These are phyloP conservation scores for Drosophila hamatofila DNA, from an alignment of 2,888 invertebrate species.

Conservation along the genomic window DNA sequence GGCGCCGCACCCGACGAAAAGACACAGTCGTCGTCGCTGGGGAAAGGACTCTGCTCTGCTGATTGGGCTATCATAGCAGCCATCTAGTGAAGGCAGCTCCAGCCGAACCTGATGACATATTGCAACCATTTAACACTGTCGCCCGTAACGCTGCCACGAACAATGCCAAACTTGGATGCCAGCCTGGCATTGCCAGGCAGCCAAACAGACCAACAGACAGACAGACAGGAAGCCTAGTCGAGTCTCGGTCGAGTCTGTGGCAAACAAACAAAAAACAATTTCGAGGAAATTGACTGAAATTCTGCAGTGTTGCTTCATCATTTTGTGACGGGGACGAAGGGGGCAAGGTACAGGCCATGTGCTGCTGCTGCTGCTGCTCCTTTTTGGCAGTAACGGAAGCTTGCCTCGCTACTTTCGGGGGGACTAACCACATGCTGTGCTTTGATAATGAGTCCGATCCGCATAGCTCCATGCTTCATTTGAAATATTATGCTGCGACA, in stretches of 20 bases:
- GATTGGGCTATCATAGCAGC: constrained; percentile 76
- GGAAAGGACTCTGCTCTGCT: background rate
- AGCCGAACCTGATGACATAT: constrained; percentile 81
- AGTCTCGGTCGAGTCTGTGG: constrained; percentile 53
- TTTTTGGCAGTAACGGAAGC: constrained; percentile 53
- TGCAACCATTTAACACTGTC: constrained; percentile 84
- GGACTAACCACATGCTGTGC: constrained; percentile 81
- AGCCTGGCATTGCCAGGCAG: constrained; percentile 23
- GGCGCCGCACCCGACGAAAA: constrained; percentile 66
- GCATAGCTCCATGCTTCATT: constrained; percentile 63
- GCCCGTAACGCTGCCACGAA: constrained; percentile 62
- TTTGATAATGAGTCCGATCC: constrained; percentile 76
- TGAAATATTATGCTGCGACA: constrained; percentile 77
- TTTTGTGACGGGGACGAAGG: constrained; percentile 26
- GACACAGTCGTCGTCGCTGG: constrained; percentile 28
- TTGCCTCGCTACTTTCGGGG: constrained; percentile 64
- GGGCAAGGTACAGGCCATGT: constrained; percentile 35
- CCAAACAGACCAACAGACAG: constrained; percentile 24
- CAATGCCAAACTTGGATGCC: constrained; percentile 56
- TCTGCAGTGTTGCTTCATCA: constrained; percentile 81
- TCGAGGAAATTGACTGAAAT: constrained; percentile 81
- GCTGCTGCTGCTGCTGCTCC: constrained; percentile 53
- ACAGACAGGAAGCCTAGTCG: constrained; percentile 63
- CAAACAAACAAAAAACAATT: constrained; percentile 79
- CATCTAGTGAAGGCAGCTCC: constrained; percentile 61